Conservation (phyloP, 2,888 invertebrate genomes). For the Sipha maydis region DNA sequence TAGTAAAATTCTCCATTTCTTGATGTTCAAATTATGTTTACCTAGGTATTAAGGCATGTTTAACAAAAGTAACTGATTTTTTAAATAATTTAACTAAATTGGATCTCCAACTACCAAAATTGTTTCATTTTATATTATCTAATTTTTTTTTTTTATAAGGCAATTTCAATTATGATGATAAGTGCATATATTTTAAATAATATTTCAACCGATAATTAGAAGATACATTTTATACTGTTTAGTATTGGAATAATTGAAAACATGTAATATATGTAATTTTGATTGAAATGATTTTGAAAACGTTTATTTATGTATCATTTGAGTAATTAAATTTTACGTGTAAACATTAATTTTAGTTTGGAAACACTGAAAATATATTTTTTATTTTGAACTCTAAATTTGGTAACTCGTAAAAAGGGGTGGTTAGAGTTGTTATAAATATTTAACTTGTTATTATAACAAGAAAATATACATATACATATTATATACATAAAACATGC, state of each 20-base stretch:
- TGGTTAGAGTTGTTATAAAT: too few species aligned
- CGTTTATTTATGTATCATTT: conserved; percentile 3
- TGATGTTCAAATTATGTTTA: conserved; percentile 3
- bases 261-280: not conserved
- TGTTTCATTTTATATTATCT: not conserved
- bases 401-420: not conserved
- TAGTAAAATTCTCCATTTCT: conserved; percentile 41
- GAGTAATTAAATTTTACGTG: not conserved
- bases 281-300: not conserved
- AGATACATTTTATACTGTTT: not conserved
- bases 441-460: too few species aligned
- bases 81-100: not conserved
- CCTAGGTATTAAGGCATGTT: not conserved
- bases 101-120: conserved; percentile 13
- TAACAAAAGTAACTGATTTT: conserved; percentile 4
- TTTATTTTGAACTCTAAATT: conserved; percentile 23
- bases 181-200: conserved; percentile 21
- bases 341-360: conserved; percentile 13
- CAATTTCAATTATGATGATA: conserved; percentile 2
- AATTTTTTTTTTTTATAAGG: not conserved
- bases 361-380: conserved; percentile 11
- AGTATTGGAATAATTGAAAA: not conserved
- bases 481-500: too few species aligned
- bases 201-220: not conserved
- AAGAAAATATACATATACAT: too few species aligned